phyloP scores from a whole-genome alignment of 2,888 invertebrate species.

The Abrostola triplasia region DNA sequence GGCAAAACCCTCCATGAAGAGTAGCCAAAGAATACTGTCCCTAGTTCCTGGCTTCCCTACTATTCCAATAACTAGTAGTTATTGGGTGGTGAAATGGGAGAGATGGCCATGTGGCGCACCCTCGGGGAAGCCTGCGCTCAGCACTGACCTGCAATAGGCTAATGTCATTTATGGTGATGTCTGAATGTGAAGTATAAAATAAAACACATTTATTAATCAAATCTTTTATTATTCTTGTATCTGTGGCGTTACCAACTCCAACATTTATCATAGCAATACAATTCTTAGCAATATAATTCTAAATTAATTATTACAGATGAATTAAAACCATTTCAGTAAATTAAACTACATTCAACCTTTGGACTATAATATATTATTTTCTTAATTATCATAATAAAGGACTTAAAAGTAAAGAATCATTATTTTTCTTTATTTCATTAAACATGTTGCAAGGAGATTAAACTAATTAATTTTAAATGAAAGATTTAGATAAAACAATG shows the following conservation, averaged over 20 bases:
- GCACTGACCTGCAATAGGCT: too few species aligned
- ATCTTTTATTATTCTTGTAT: slow-evolving; percentile 46
- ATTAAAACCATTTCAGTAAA: slow-evolving; percentile 39
- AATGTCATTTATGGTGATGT: too few species aligned
- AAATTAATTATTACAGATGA: slow-evolving; percentile 33
- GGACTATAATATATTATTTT: slow-evolving; percentile 38
- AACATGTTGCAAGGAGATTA: slow-evolving; percentile 4
- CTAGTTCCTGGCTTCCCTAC: too few species aligned
- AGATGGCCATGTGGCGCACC: too few species aligned
- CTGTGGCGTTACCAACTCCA: slow-evolving; percentile 37
- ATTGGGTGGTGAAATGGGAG: too few species aligned
- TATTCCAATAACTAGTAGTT: too few species aligned
- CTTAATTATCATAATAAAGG: slow-evolving; percentile 6
- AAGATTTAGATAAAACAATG: slow-evolving; percentile 9
- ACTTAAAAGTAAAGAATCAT: slow-evolving; percentile 3
- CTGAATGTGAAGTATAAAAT: slow-evolving; percentile 4
- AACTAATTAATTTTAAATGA: neutral
- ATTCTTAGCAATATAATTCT: slow-evolving; percentile 26
- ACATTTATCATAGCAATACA: slow-evolving; percentile 47
- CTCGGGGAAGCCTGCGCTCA: too few species aligned
- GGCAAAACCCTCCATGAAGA: too few species aligned
- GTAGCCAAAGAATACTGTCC: too few species aligned
- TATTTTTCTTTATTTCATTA: neutral
- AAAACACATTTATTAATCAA: slow-evolving; percentile 32
- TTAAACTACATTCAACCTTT: slow-evolving; percentile 46